A percentile compares a stretch with the other conserved stretches of the same genome.
Evolutionary conservation across 2,888 invertebrate species (phyloP).

Genomic region (Therioaphis trifolii): DNA sequence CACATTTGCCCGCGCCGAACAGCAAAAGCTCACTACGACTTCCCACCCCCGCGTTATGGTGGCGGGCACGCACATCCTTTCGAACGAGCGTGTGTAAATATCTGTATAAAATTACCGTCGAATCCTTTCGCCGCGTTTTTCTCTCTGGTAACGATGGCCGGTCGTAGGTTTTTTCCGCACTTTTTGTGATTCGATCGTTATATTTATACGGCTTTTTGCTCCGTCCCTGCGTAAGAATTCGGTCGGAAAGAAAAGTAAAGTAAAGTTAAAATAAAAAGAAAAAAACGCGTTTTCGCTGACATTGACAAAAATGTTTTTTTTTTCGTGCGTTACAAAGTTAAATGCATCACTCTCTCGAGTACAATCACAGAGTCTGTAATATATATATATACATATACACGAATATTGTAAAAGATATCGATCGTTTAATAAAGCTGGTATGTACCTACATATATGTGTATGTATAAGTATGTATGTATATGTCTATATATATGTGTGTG

Average conservation of each 20-base stretch:
- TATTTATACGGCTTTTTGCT: slow-evolving; percentile 32
- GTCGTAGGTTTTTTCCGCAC: slow-evolving; percentile 3
- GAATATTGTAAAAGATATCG: slow-evolving; percentile 26
- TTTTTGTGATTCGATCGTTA: slow-evolving; percentile 30
- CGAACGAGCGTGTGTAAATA: not conserved
- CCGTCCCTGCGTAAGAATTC: not conserved
- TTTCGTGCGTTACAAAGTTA: not conserved
- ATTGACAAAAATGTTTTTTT: slow-evolving; percentile 8
- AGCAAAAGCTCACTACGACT: not conserved
- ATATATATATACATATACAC: too few relatives aligned
- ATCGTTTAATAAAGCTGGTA: not conserved
- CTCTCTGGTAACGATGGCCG: not conserved
- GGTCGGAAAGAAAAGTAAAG: too few relatives aligned
- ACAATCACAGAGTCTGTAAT: slow-evolving; percentile 9
- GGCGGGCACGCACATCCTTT: not conserved
- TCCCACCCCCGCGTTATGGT: not conserved
- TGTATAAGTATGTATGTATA: not conserved
- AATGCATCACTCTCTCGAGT: slow-evolving; percentile 17
- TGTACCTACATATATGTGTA: too few relatives aligned
- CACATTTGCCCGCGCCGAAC: too few relatives aligned
- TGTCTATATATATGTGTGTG: too few relatives aligned
- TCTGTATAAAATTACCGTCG: not conserved
- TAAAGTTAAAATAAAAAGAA: not conserved
- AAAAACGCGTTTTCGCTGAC: slow-evolving; percentile 3
- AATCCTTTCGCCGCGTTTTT: slow-evolving; percentile 4